Evolutionary conservation across 2,797 vertebrate species (phyloP).

Genomic region (Epinephelus awoara): DNA sequence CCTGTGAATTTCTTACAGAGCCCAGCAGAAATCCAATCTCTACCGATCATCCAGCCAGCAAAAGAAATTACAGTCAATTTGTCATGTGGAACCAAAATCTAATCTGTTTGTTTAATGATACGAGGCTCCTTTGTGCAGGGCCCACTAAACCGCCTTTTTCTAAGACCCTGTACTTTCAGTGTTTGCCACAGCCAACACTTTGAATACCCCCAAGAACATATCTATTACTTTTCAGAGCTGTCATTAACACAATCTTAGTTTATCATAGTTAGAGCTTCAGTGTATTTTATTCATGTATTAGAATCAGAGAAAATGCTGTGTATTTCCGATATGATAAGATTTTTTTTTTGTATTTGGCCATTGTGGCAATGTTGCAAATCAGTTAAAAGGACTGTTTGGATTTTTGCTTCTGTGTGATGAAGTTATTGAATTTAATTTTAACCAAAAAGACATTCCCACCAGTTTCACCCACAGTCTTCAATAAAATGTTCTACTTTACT

Average conservation of each 20-base stretch:
- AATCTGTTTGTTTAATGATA: constrained; percentile 80
- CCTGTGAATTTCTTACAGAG: constrained; percentile 55
- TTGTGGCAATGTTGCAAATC: too few species aligned
- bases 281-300: constrained; percentile 9
- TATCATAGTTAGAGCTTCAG: constrained; percentile 18
- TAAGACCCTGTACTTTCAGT: constrained; percentile 37
- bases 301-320: neutral
- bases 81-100: constrained; percentile 78
- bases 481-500: too few species aligned
- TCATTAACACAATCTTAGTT: constrained; percentile 9
- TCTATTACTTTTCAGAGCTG: constrained; percentile 21
- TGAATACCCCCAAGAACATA: constrained; percentile 37
- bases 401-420: too few species aligned
- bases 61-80: constrained; percentile 76
- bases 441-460: too few species aligned
- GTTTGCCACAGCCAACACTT: constrained; percentile 57
- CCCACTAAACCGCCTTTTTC: constrained; percentile 55
- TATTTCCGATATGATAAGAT: neutral
- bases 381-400: too few species aligned
- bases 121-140: constrained; percentile 54
- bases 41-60: constrained; percentile 70
- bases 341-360: too few species aligned
- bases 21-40: constrained; percentile 72
- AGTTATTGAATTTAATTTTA: too few species aligned
- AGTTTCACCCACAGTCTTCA: too few species aligned